Evolutionary conservation across 2,797 vertebrate genomes (phyloP).

Genomic region (Morus bassanus): DNA sequence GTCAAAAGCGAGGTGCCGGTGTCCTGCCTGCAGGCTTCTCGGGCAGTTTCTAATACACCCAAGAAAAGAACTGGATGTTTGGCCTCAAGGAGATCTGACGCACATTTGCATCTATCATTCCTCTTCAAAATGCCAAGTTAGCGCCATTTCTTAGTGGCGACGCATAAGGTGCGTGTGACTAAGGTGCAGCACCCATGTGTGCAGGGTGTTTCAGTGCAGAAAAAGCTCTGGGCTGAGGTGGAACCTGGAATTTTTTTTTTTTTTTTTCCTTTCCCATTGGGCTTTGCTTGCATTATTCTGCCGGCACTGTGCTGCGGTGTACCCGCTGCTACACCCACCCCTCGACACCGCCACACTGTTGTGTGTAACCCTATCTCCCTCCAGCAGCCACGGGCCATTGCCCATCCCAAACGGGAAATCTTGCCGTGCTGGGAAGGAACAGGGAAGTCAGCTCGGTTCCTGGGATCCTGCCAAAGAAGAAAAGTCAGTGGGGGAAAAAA

Average conservation of each 20-base stretch:
- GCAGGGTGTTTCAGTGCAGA: background rate
- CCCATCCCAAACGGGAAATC: background rate
- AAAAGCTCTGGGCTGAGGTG: background rate
- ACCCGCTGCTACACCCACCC: background rate
- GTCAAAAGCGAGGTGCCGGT: background rate
- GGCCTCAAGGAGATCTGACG: background rate
- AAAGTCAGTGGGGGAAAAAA: background rate
- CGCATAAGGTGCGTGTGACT: background rate
- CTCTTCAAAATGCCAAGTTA: background rate
- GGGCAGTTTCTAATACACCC: accelerated
- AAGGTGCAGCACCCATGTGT: background rate
- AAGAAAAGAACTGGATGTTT: background rate
- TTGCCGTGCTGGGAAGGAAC: background rate
- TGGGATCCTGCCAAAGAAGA: background rate
- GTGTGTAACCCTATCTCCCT: accelerated
- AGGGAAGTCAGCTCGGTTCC: background rate
- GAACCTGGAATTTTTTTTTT: background rate
- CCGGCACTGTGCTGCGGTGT: background rate
- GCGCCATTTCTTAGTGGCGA: background rate
- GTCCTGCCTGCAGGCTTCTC: background rate
- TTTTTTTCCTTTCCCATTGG: no score
- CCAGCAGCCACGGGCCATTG: background rate
- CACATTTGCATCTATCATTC: accelerated
- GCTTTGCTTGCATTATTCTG: background rate
- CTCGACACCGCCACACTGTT: accelerated